Evolutionary conservation across 2,797 vertebrate species (phyloP).

Genomic region (Staurois parvus): DNA sequence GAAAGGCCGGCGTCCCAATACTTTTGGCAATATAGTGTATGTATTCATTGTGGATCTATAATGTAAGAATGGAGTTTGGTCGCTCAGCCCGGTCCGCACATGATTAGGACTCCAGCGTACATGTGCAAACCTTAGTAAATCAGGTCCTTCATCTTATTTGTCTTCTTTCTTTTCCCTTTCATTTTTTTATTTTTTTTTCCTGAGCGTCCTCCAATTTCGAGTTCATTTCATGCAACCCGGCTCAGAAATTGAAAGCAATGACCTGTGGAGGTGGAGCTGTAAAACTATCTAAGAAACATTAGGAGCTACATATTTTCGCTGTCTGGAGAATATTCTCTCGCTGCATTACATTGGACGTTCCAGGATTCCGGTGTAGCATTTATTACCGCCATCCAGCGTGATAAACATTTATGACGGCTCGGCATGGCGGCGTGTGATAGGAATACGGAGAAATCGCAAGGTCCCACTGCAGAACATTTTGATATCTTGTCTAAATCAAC

Average conservation of each 20-base stretch:
- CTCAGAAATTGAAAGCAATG: slow-evolving; percentile 62
- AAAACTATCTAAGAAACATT: slow-evolving; percentile 60
- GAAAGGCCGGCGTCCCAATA: no score
- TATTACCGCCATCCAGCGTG: slow-evolving; percentile 57
- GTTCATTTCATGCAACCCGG: slow-evolving; percentile 57
- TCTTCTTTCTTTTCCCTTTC: neutral
- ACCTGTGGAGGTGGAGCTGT: slow-evolving; percentile 61
- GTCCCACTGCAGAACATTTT: neutral
- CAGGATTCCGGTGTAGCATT: slow-evolving; percentile 33
- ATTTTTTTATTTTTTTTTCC: slow-evolving; percentile 30
- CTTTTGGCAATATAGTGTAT: no score
- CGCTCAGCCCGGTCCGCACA: no score
- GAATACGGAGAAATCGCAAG: slow-evolving; percentile 18
- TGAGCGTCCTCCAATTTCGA: slow-evolving; percentile 55
- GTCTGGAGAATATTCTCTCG: slow-evolving; percentile 51
- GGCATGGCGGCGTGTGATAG: slow-evolving; percentile 41
- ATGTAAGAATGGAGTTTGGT: no score
- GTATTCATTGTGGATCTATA: no score
- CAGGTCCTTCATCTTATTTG: slow-evolving; percentile 23
- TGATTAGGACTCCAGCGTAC: no score
- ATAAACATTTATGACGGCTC: slow-evolving; percentile 57
- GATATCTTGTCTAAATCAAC: slow-evolving; percentile 44
- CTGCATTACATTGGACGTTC: slow-evolving; percentile 48
- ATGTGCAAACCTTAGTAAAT: no score
- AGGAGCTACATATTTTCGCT: slow-evolving; percentile 52